phyloP scores from a whole-genome alignment of 2,888 invertebrate genomes.

The Colostygia pectinataria region DNA sequence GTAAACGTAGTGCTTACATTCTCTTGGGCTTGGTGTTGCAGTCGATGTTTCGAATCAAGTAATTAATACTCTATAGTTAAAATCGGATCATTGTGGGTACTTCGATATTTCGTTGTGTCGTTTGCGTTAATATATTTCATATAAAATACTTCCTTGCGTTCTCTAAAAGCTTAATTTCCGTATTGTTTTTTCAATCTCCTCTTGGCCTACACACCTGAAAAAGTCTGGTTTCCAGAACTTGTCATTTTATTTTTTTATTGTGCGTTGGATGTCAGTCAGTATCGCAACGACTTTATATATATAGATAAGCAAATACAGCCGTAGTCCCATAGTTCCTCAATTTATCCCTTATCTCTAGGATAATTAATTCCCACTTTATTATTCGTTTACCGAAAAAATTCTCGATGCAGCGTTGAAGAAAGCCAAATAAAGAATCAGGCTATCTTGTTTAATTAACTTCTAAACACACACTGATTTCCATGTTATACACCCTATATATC shows the following conservation, averaged over 20 bases:
- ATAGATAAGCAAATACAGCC: slow-evolving; percentile 17
- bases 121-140: no score
- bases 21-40: slow-evolving; percentile 20
- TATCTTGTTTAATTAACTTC: slow-evolving; percentile 79
- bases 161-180: no score
- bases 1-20: no score
- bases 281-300: no score
- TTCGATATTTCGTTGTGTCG: no score
- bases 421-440: slow-evolving; percentile 69
- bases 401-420: slow-evolving; percentile 50
- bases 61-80: slow-evolving; percentile 1
- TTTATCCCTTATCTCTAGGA: slow-evolving; percentile 23
- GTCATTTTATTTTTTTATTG: no score
- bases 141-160: no score
- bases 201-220: no score
- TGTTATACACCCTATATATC: slow-evolving; percentile 72
- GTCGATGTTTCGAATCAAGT: slow-evolving; percentile 33
- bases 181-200: no score
- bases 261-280: no score
- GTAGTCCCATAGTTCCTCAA: slow-evolving; percentile 12
- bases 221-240: no score
- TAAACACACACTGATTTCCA: slow-evolving; percentile 72
- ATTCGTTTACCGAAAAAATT: slow-evolving; percentile 31
- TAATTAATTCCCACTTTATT: slow-evolving; percentile 28
- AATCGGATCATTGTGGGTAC: slow-evolving; percentile 1